Conservation (phyloP, 2,888 invertebrate species). For the Tholera decimalis region DNA sequence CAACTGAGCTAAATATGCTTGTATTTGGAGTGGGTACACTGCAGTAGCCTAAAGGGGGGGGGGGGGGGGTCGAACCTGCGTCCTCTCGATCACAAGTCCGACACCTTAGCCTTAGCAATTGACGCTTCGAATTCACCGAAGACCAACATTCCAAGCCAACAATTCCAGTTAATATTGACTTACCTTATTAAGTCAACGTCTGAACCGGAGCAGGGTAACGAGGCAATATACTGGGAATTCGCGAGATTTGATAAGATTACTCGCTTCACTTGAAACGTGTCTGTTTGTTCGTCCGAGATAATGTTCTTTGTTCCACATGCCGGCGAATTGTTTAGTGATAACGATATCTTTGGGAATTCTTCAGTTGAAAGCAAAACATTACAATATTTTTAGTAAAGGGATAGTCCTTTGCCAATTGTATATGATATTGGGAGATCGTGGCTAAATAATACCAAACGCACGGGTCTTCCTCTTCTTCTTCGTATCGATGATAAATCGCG, state of each 20-base stretch:
- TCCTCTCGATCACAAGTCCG: no score
- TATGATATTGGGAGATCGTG: no score
- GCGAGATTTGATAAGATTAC: constrained; percentile 63
- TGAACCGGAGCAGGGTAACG: constrained; percentile 30
- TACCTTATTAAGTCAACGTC: constrained; percentile 32
- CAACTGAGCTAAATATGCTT: no score
- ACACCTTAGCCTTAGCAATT: neutral
- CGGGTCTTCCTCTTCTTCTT: no score
- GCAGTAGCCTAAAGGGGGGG: no score
- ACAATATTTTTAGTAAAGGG: no score
- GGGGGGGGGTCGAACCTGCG: no score
- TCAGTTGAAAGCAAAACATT: constrained; percentile 3
- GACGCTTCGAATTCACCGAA: no score
- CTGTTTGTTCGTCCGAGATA: constrained; percentile 56
- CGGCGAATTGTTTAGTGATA: constrained; percentile 51
- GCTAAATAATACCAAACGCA: no score
- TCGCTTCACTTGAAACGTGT: constrained; percentile 42
- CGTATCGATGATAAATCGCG: no score
- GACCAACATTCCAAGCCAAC: constrained; percentile 7
- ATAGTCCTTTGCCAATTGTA: no score
- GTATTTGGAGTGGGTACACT: no score
- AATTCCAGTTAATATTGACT: constrained; percentile 51
- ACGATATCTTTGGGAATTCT: constrained; percentile 39
- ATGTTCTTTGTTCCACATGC: constrained; percentile 57
- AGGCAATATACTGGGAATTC: constrained; percentile 51